phyloP scores from a whole-genome alignment of 2,113 vertebrate species.

The Paraplagusia blochii region DNA sequence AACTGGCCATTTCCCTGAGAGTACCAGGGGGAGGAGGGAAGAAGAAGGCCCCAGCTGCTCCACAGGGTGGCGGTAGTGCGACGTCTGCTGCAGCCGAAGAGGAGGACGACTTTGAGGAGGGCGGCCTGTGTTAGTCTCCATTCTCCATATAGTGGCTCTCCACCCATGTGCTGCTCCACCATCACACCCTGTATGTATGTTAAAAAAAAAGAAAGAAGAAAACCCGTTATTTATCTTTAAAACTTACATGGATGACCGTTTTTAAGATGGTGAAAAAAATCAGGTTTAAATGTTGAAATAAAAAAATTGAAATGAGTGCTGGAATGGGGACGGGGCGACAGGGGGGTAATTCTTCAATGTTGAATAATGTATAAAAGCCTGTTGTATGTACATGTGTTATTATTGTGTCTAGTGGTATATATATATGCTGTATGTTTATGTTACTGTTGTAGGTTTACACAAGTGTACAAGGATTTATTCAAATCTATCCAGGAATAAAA shows the following conservation, averaged over 20 bases:
- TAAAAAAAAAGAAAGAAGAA: slow-evolving; percentile 4
- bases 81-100: slow-evolving; percentile 75
- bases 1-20: slow-evolving; percentile 88
- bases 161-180: slow-evolving; percentile 7
- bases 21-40: slow-evolving; percentile 91
- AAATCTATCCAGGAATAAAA: slow-evolving; percentile 26
- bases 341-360: slow-evolving; percentile 25
- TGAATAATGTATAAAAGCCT: slow-evolving; percentile 39
- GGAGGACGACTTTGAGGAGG: slow-evolving; percentile 92
- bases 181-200: slow-evolving; percentile 13
- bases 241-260: slow-evolving; percentile 13
- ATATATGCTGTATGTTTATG: too few species aligned
- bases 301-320: background rate
- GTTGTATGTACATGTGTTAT: slow-evolving; percentile 41
- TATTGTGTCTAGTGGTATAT: slow-evolving; percentile 52
- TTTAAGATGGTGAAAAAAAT: background rate
- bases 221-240: slow-evolving; percentile 3
- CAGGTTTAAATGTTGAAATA: slow-evolving; percentile 14
- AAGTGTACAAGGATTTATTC: slow-evolving; percentile 24
- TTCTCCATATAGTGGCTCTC: background rate
- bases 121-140: slow-evolving; percentile 88
- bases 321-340: slow-evolving; percentile 1
- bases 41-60: slow-evolving; percentile 83
- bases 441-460: slow-evolving; percentile 41
- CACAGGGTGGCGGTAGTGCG: slow-evolving; percentile 76